These are phyloP conservation scores for Tauraco hartlaubi DNA, from an alignment of 2,797 vertebrate species.

Conservation along the genomic window DNA sequence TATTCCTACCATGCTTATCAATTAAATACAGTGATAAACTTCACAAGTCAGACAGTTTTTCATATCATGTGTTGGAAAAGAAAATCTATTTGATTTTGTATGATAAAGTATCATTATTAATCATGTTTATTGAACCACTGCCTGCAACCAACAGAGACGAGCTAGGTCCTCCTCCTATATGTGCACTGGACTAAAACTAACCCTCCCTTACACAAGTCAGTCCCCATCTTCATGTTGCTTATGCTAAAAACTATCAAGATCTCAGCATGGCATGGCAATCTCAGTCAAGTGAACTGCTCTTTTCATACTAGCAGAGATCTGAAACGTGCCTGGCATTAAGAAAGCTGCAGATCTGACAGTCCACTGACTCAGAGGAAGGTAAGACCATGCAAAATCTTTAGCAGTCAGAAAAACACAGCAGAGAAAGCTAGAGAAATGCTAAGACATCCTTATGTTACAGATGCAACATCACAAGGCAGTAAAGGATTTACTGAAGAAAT, in stretches of 20 bases:
- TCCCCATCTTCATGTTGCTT: background rate
- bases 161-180: background rate
- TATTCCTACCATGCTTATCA: conserved; percentile 40
- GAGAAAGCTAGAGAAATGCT: background rate
- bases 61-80: background rate
- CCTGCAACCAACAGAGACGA: background rate
- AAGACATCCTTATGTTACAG: background rate
- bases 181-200: background rate
- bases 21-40: conserved; percentile 39
- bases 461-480: background rate
- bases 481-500: background rate
- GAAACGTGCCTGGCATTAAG: background rate
- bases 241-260: background rate
- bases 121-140: background rate
- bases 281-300: background rate
- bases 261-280: background rate
- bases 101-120: background rate
- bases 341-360: background rate
- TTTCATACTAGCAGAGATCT: background rate
- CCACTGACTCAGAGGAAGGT: background rate
- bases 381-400: background rate
- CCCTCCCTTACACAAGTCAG: background rate
- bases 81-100: conserved; percentile 43
- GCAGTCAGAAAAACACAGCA: background rate
- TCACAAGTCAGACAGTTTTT: conserved; percentile 56